Percentiles rank a stretch among this genome's conserved stretches.
Conservation (phyloP, 2,888 invertebrate species). For the Perizoma flavofasciatum region DNA sequence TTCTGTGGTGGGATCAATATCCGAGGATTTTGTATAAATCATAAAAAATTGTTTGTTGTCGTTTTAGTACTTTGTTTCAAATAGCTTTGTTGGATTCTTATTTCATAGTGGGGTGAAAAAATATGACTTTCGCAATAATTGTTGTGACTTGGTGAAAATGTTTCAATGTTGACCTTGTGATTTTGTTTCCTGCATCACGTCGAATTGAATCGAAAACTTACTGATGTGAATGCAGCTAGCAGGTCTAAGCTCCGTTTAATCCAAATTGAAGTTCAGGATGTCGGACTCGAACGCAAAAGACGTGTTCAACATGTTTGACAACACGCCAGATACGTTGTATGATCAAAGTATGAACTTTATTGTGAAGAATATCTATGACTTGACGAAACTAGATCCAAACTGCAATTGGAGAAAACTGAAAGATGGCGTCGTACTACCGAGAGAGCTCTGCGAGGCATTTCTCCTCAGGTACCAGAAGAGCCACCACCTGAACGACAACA, state of each 20-base stretch:
- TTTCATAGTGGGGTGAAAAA: no score
- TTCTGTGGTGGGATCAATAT: no score
- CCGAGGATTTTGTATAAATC: no score
- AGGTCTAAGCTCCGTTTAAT: not conserved
- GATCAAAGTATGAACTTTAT: constrained; percentile 86
- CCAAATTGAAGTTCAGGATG: constrained; percentile 50
- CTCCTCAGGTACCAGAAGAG: constrained; percentile 83
- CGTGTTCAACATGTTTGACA: constrained; percentile 59
- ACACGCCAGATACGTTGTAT: constrained; percentile 84
- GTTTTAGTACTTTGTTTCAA: no score
- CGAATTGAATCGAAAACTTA: not conserved
- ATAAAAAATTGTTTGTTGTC: no score
- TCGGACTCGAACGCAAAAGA: constrained; percentile 50
- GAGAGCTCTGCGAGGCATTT: constrained; percentile 89
- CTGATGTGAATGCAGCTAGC: constrained; percentile 22
- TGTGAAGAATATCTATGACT: constrained; percentile 85
- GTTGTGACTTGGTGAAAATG: constrained; percentile 10
- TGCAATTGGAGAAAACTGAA: constrained; percentile 78
- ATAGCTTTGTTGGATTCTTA: no score
- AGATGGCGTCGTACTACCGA: constrained; percentile 86
- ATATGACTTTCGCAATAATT: not conserved
- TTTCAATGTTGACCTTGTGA: constrained; percentile 11
- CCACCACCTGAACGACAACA: constrained; percentile 85
- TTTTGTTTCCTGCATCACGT: constrained; percentile 11
- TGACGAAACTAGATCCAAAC: constrained; percentile 78